Evolutionary conservation across 2,888 invertebrate genomes (phyloP), one percentile per base, ranked within the genome.

Genomic region (Junonia oenone): DNA sequence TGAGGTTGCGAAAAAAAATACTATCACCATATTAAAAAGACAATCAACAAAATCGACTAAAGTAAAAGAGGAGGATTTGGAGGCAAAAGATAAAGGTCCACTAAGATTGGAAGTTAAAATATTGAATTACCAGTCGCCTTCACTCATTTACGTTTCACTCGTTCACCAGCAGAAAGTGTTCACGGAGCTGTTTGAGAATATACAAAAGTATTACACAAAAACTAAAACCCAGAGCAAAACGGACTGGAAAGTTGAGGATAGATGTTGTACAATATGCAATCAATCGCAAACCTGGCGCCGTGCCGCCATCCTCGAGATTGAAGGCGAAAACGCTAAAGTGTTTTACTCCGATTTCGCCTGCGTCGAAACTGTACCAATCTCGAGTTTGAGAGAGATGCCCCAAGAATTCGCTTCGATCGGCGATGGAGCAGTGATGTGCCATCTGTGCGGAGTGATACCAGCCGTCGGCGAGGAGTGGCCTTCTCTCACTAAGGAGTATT

Each of bases 401-500:
- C 66, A 80, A 0, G 75, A 88, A 6, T 94, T 94, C 60, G 69
- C 76, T 6, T 72, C 76, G 0, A 75, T 91, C 0, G 90, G 91
- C 0, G 91, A 92, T 56, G 92, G 92, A 0, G 92, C 93, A 0
- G 83, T 93, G 17, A 92, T 92, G 63, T 94, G 96, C 60, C 93
- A 94, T 71, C 73, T 97, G 48, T 92, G 92, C 1, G 94, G 94
- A 15, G 91, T 97, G 8, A 78, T 85, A 19, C 94, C 96, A 0
- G 94, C 95, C 0, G 94, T 94, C 0, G 93, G 92, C 0, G 85
- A 90, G 0, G 88, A 87, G 19, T 95, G 94, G 94, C 91, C 92
- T 0, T 83, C 85, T 0, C 69, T 92, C 0, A 91, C 95, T 0
- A 92, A 92, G 26, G 92, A 94, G 61, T 92, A 85, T 62, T 85